Evolutionary conservation across 2,797 vertebrate species (phyloP).

Genomic region (Rhinogobio ventralis): DNA sequence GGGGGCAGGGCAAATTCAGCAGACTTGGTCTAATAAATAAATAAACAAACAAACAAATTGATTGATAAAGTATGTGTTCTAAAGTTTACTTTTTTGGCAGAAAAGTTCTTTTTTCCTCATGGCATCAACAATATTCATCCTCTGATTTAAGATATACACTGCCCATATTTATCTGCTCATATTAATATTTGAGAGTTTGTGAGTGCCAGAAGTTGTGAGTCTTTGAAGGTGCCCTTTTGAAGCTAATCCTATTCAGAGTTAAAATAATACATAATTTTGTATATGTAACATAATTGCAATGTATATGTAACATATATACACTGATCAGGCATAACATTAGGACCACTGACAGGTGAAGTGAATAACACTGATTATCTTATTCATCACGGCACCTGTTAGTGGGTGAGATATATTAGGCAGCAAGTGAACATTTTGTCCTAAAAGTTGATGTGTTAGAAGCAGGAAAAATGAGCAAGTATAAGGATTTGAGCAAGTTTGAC

Average conservation of each 20-base stretch:
- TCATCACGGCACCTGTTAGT: no score
- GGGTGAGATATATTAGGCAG: no score
- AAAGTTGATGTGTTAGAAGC: no score
- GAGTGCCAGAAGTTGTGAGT: conserved; percentile 36
- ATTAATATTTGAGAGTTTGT: conserved; percentile 27
- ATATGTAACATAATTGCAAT: neutral
- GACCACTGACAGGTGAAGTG: no score
- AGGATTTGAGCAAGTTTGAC: no score
- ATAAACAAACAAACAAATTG: conserved; percentile 72
- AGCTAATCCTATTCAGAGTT: conserved; percentile 29
- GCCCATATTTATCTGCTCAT: conserved; percentile 13
- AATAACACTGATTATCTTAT: no score
- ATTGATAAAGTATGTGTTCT: conserved; percentile 67
- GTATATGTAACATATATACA: no score
- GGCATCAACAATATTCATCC: conserved; percentile 40
- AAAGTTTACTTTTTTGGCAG: conserved; percentile 66
- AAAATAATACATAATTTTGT: neutral
- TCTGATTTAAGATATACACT: conserved; percentile 36
- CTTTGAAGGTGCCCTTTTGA: conserved; percentile 48
- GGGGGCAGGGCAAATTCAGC: conserved; percentile 38
- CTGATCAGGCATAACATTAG: no score
- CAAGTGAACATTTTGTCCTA: no score
- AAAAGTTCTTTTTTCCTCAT: conserved; percentile 57
- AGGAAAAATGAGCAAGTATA: no score
- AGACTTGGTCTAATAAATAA: conserved; percentile 63